A percentile compares a stretch with the other conserved stretches of the same genome.
Evolutionary conservation across 2,113 vertebrate genomes (phyloP).

Genomic region (Turdus rufiventris): DNA sequence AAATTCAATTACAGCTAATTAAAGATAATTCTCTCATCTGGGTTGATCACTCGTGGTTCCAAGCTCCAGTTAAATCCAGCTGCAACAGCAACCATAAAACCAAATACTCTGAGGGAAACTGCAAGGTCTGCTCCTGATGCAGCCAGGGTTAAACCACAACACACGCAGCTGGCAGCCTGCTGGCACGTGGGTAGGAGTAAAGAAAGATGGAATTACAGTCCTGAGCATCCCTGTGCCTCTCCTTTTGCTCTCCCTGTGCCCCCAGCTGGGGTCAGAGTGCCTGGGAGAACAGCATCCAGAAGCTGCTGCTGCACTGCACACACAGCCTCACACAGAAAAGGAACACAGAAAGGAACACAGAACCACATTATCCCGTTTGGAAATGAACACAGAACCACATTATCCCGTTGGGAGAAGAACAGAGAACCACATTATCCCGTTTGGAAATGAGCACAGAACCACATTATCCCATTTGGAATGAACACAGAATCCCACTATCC

Average conservation of each 20-base stretch:
- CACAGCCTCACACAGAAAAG: not conserved
- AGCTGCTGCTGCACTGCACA: not conserved
- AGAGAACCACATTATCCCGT: not conserved
- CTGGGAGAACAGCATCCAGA: not conserved
- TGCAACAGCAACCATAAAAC: not conserved
- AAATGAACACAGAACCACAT: not conserved
- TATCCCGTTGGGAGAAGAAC: too few species aligned
- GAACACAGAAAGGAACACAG: too few species aligned
- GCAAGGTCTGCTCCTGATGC: not conserved
- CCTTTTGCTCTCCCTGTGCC: not conserved
- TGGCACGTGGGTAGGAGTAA: not conserved
- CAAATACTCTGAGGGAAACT: not conserved
- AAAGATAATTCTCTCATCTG: not conserved
- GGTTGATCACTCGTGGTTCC: not conserved
- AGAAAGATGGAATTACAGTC: not conserved
- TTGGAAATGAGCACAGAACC: not conserved
- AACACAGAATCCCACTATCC: too few species aligned
- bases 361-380: not conserved
- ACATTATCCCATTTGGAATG: not conserved
- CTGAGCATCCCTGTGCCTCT: not conserved
- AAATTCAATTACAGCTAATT: conserved; percentile 48
- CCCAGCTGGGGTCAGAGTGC: accelerated
- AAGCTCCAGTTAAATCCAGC: not conserved
- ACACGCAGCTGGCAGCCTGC: not conserved
- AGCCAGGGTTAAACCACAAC: accelerated